Conservation (phyloP, 2,797 vertebrate species). For the Ciconia nigra region DNA sequence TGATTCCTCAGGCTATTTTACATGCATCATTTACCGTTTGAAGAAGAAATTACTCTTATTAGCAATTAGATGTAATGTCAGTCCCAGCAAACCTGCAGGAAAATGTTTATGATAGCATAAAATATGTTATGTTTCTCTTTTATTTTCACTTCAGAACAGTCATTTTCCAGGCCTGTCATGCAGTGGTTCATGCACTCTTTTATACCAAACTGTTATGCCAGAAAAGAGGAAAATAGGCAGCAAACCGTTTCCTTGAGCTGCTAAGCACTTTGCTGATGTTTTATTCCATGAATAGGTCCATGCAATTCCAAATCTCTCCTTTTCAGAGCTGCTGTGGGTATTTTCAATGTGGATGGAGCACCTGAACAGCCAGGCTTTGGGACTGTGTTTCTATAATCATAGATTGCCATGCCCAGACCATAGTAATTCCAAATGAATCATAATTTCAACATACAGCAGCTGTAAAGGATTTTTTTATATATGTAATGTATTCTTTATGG, state of each 20-base stretch:
- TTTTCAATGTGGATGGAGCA: neutral
- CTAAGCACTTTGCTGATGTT: neutral
- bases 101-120: neutral
- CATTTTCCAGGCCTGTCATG: neutral
- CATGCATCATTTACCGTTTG: constrained; percentile 4
- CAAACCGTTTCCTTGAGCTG: neutral
- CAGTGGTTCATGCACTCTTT: neutral
- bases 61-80: constrained; percentile 6
- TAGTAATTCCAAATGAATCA: constrained; percentile 16
- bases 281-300: neutral
- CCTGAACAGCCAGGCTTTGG: neutral
- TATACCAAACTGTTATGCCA: neutral
- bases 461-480: constrained; percentile 31
- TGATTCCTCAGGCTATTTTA: neutral
- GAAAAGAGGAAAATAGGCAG: neutral
- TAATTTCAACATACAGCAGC: constrained; percentile 14
- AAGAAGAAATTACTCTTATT: constrained; percentile 22
- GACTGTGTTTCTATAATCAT: neutral
- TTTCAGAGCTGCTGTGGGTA: neutral
- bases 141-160: neutral
- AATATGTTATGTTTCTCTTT: neutral
- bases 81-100: constrained; percentile 19
- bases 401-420: neutral
- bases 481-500: constrained; percentile 49
- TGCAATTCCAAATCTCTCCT: neutral